Conservation (phyloP, 2,113 vertebrate genomes). For the Plectropomus leopardus region DNA sequence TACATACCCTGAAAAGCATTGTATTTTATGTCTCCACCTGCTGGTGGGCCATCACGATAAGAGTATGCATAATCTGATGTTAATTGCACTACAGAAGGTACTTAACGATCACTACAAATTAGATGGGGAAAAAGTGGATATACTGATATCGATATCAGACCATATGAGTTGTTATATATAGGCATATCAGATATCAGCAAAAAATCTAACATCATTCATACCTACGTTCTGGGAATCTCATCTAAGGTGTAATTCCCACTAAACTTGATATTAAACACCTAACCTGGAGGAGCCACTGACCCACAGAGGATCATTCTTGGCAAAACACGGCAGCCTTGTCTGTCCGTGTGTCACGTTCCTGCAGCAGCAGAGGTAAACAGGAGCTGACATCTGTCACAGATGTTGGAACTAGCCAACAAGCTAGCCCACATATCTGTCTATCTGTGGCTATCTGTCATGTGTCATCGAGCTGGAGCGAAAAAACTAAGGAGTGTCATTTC, state of each 20-base stretch:
- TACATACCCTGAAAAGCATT: too few relatives aligned
- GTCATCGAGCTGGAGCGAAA: conserved; percentile 59
- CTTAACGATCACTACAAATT: too few relatives aligned
- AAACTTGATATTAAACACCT: background rate
- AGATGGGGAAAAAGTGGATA: too few relatives aligned
- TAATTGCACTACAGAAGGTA: too few relatives aligned
- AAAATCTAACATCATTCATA: too few relatives aligned
- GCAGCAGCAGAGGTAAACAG: conserved; percentile 64
- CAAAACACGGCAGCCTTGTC: conserved; percentile 57
- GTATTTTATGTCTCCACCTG: too few relatives aligned
- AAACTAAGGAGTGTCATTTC: conserved; percentile 66
- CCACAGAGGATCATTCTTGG: conserved; percentile 28
- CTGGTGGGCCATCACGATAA: too few relatives aligned
- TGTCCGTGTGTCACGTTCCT: conserved; percentile 46
- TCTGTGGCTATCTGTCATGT: conserved; percentile 68
- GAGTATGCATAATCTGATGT: too few relatives aligned
- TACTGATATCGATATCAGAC: too few relatives aligned
- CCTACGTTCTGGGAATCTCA: conserved; percentile 8
- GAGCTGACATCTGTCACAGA: conserved; percentile 80
- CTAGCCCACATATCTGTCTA: conserved; percentile 65
- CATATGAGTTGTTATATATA: too few relatives aligned
- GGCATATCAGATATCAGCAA: too few relatives aligned
- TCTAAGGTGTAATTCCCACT: background rate
- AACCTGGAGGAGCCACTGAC: conserved; percentile 42
- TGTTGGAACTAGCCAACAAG: conserved; percentile 66